Evolutionary conservation across 2,888 invertebrate species (phyloP), one percentile per base, ranked within the genome.

Genomic region (Hecatera dysodea): DNA sequence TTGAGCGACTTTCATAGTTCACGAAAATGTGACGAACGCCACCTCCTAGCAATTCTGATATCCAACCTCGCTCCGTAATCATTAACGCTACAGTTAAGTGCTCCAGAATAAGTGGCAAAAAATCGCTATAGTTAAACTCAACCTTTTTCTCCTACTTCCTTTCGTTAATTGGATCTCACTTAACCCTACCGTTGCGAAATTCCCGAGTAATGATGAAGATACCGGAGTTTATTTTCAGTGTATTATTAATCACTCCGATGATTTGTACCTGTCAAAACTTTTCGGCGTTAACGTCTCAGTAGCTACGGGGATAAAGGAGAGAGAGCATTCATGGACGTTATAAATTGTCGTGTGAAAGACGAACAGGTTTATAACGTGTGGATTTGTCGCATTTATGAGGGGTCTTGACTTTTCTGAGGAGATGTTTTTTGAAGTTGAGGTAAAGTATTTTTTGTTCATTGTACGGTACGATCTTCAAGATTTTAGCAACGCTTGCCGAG

Each of bases 181-280:
- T 78, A 78, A 81, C 73, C 67, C 75, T 19, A 42, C 17, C 42
- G 56, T 50, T 44, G 69, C 77, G 27, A 78, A 79, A 79, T 75
- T 68, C 84, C 66, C 36, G 44, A 67, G 67, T 70, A 61, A 83
- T 80, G 81, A 79, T 80, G 64, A 76, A 74, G 70, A 75, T 70
- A 22, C 62, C 46, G 39, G 24, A 67, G 73, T 78, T 78, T 83
- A 84, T 86, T 82, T 83, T 33, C 64, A 75, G 72, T 27, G 59
- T 77, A 61, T 80, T 80, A 86, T 86, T 86, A 86, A 85, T 88
- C 83, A 81, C 50, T 7, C 36, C 44, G 75, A 81, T 83, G 78
- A 88, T 86, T 87, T 85, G 85, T 87, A 65, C 64, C 67, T 80
- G 87, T 85, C 88, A 82, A 78, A 82, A 80, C 67, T 79, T 85